Conservation (phyloP, 2,113 vertebrate species). For the Aspidoscelis tigris region DNA sequence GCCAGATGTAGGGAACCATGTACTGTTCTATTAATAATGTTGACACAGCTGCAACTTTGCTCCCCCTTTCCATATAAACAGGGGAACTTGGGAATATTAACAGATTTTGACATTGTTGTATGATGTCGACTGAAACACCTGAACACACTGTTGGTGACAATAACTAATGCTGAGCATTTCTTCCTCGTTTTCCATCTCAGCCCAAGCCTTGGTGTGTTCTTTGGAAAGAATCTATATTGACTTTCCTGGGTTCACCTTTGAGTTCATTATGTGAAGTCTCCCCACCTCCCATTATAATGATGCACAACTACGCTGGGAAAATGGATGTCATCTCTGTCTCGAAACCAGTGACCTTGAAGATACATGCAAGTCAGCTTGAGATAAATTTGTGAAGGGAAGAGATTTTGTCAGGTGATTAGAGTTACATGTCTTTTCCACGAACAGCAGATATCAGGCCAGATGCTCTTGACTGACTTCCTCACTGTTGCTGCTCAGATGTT, state of each 20-base stretch:
- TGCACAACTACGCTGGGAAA: not conserved
- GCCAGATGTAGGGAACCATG: conserved; percentile 12
- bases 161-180: not conserved
- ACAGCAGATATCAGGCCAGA: too few relatives aligned
- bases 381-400: not conserved
- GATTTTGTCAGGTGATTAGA: not conserved
- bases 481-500: too few relatives aligned
- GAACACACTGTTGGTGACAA: conserved; percentile 17
- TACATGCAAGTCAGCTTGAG: not conserved
- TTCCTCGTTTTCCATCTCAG: not conserved
- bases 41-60: conserved; percentile 31
- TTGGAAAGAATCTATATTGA: not conserved
- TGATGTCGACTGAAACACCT: conserved; percentile 9
- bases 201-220: not conserved
- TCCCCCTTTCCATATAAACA: not conserved
- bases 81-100: conserved; percentile 33
- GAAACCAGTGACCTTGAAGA: not conserved
- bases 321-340: not conserved
- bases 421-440: too few relatives aligned
- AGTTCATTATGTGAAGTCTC: not conserved
- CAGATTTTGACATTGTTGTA: conserved; percentile 21
- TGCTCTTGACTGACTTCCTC: too few relatives aligned
- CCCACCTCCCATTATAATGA: not conserved
- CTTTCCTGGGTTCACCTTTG: not conserved
- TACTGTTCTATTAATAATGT: conserved; percentile 53